phyloP scores from a whole-genome alignment of 2,888 invertebrate species.

The Euproctis similis region DNA sequence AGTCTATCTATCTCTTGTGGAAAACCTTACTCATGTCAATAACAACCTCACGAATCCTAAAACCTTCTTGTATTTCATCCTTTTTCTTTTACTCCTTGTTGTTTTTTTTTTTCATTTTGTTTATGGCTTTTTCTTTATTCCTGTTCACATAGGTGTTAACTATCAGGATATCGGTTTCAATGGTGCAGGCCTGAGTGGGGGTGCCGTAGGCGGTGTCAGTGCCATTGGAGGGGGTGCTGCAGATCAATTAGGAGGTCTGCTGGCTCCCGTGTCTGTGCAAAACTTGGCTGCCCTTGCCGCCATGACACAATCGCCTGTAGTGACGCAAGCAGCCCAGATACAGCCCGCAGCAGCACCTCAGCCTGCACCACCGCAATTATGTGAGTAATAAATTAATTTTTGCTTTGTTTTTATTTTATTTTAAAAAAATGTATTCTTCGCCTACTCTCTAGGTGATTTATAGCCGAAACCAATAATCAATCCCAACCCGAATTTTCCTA shows the following conservation, averaged over 20 bases:
- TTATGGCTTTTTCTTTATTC: constrained; percentile 17
- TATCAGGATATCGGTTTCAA: constrained; percentile 73
- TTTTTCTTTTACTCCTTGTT: constrained; percentile 11
- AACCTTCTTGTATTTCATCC: constrained; percentile 4
- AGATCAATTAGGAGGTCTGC: constrained; percentile 90
- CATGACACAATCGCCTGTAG: constrained; percentile 80
- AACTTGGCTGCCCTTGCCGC: constrained; percentile 93
- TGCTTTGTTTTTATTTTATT: not conserved
- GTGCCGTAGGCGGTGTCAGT: constrained; percentile 31
- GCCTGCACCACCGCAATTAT: constrained; percentile 53
- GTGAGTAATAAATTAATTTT: constrained; percentile 49
- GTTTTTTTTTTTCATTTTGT: constrained; percentile 12
- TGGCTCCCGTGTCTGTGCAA: constrained; percentile 91
- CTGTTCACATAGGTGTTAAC: constrained; percentile 56
- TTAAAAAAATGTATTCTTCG: not conserved
- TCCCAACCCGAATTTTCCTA: too few relatives aligned
- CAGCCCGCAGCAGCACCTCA: constrained; percentile 59
- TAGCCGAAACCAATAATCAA: too few relatives aligned
- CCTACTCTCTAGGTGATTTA: too few relatives aligned
- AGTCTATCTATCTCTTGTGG: too few relatives aligned
- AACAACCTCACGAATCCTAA: too few relatives aligned
- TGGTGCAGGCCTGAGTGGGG: constrained; percentile 67
- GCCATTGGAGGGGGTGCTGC: constrained; percentile 76
- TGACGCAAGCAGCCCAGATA: constrained; percentile 66
- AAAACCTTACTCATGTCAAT: constrained; percentile 4